These are phyloP conservation scores for Clupea harengus DNA, from an alignment of 2,113 vertebrate genomes.

Conservation along the genomic window DNA sequence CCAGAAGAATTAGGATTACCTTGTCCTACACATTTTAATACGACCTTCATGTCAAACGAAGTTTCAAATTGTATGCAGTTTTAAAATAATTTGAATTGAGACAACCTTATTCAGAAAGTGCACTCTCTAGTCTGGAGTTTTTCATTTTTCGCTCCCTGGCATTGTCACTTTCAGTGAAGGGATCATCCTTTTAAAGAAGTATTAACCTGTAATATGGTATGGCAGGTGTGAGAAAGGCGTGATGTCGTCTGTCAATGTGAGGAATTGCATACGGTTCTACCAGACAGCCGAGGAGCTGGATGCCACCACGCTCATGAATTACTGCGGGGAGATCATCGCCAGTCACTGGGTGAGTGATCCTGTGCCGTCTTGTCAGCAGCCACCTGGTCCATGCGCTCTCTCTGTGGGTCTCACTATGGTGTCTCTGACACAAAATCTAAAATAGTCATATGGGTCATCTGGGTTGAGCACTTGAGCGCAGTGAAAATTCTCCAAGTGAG, in stretches of 20 bases:
- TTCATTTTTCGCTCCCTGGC: neutral
- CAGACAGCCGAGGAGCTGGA: conserved; percentile 95
- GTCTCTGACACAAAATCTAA: neutral
- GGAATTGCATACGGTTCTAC: conserved; percentile 98
- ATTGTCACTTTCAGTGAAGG: too few species aligned
- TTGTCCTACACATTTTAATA: neutral
- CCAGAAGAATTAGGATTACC: neutral
- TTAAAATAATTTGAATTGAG: neutral
- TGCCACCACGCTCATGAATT: conserved; percentile 89
- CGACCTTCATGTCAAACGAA: neutral
- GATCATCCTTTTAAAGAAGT: neutral
- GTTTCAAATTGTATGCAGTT: neutral
- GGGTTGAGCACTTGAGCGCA: neutral
- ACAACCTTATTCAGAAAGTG: neutral
- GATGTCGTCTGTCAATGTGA: conserved; percentile 96
- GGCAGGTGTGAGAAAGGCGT: conserved; percentile 95
- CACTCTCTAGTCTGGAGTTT: neutral
- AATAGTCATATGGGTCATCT: neutral
- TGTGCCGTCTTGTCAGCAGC: neutral
- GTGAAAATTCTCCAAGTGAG: neutral
- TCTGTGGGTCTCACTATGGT: neutral
- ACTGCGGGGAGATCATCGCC: conserved; percentile 97
- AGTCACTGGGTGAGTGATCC: conserved; percentile 91
- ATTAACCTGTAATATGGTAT: neutral
- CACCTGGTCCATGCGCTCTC: neutral